Base-by-base conservation (phyloP, 2,797 vertebrate species). In the Dipus sagitta region DNA sequence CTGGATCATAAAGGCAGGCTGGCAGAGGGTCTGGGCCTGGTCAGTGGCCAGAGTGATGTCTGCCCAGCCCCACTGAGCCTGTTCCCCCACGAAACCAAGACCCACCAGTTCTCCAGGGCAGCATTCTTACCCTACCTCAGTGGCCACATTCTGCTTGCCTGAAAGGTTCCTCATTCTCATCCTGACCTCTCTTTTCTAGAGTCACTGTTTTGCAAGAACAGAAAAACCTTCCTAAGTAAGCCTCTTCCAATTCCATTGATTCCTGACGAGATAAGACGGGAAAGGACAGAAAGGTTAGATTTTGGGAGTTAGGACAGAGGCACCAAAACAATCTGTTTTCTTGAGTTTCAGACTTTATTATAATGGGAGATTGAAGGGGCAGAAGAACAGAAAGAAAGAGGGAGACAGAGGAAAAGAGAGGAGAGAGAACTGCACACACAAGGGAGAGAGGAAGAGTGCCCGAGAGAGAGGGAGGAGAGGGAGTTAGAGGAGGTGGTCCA, bases 1-100 rank as follows among this genome's bases (percentile, higher is more conserved):
- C 58, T 90, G 93, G 72, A 83, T 65, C 30, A 3, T 3, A 28
- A 94, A 58, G 84, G 72, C 62, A 94, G 92, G 21, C 87, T 96
- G 95, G 91, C 87, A 91, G 75, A 86, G 42, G 64, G 75, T 26
- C 42, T n/a, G 11, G 14, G 58, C 72, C 91, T 94, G 91, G 68
- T 70, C 62, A 24, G 52, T 68, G 52, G 58, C 81, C 42, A 77
- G 76, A 70, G 60, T 30, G 58, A 54, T 38, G 34, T 76, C 89
- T 74, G 70, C 86, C 38, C 62, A 65, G 83, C 47, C 23, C 75
- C 34, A 32, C 26, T 20, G 15, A 26, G 42, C 10, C 64, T 65
- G 15, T 17, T 82, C 28, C 86, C 85, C 62, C 30, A 88, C 78
- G 32, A 95, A 82, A 24, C 7, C 60, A 54, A 77, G 62, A 75